Conservation (phyloP, 2,888 invertebrate species). For the Sphaerophoria rueppellii region DNA sequence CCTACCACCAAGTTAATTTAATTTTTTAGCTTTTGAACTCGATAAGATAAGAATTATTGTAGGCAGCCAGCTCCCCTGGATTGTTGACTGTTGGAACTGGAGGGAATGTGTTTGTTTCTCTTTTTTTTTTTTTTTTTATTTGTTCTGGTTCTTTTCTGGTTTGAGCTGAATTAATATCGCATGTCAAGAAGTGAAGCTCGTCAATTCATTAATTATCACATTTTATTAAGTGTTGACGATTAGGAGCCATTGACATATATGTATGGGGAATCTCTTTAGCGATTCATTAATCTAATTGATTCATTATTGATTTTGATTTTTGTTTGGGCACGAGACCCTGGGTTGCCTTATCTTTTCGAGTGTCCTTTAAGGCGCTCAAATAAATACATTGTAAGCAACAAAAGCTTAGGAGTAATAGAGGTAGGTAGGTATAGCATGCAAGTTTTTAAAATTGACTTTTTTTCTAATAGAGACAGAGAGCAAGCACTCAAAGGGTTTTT, state of each 20-base stretch:
- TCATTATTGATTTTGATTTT: slow-evolving; percentile 2
- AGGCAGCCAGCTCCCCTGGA: not conserved
- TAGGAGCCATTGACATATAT: slow-evolving; percentile 8
- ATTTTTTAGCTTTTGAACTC: not conserved
- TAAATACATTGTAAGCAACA: too few relatives aligned
- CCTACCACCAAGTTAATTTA: too few relatives aligned
- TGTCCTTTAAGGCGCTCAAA: not conserved
- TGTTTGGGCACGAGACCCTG: not conserved
- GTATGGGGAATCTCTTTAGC: not conserved
- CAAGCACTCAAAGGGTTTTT: too few relatives aligned
- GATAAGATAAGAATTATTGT: slow-evolving; percentile 10
- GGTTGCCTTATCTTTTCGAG: not conserved
- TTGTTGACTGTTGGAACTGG: not conserved
- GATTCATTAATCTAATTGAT: not conserved
- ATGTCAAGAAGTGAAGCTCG: not conserved
- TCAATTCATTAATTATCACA: slow-evolving; percentile 14
- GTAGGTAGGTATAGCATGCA: too few relatives aligned
- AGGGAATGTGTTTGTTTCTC: not conserved
- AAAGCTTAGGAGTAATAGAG: too few relatives aligned
- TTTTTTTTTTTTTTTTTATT: not conserved
- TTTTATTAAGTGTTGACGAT: slow-evolving; percentile 10
- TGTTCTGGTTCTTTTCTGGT: not conserved
- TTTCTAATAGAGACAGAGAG: too few relatives aligned
- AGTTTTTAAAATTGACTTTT: too few relatives aligned
- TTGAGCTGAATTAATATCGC: slow-evolving; percentile 4